phyloP scores from a whole-genome alignment of 2,888 invertebrate genomes.

The Argynnis bischoffii region DNA sequence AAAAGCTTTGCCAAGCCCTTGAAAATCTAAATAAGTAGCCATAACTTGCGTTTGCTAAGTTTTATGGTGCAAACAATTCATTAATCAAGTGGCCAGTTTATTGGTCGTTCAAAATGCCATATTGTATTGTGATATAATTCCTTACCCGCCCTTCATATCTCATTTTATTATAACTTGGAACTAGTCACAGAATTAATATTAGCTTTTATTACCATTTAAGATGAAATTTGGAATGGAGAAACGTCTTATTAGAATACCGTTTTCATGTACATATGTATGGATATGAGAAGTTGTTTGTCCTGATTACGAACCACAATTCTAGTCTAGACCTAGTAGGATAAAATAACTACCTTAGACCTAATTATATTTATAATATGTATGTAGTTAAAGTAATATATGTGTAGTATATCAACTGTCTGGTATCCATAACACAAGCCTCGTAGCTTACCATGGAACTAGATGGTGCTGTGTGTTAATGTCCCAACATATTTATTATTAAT shows the following conservation, averaged over 20 bases:
- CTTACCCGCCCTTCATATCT: slow-evolving; percentile 16
- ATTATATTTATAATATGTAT: too few species aligned
- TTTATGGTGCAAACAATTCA: slow-evolving; percentile 33
- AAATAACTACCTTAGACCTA: too few species aligned
- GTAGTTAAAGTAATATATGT: too few species aligned
- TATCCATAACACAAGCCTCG: too few species aligned
- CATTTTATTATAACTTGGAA: slow-evolving; percentile 20
- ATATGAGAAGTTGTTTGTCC: too few species aligned
- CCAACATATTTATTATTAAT: too few species aligned
- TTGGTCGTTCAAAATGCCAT: slow-evolving; percentile 28
- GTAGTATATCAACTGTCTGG: too few species aligned
- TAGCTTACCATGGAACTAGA: too few species aligned
- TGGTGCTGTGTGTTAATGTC: too few species aligned
- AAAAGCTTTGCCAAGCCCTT: neutral
- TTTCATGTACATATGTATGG: neutral
- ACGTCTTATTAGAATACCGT: neutral
- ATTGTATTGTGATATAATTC: slow-evolving; percentile 26
- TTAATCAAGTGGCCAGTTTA: slow-evolving; percentile 34
- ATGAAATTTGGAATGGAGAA: neutral
- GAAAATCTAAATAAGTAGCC: slow-evolving; percentile 26
- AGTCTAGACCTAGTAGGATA: too few species aligned
- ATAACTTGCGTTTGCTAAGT: slow-evolving; percentile 18
- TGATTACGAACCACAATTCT: too few species aligned
- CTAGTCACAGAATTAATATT: slow-evolving; percentile 19
- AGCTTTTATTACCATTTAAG: slow-evolving; percentile 16